These are phyloP conservation scores for Rhamnusium bicolor DNA, from an alignment of 2,888 invertebrate species.

Conservation along the genomic window DNA sequence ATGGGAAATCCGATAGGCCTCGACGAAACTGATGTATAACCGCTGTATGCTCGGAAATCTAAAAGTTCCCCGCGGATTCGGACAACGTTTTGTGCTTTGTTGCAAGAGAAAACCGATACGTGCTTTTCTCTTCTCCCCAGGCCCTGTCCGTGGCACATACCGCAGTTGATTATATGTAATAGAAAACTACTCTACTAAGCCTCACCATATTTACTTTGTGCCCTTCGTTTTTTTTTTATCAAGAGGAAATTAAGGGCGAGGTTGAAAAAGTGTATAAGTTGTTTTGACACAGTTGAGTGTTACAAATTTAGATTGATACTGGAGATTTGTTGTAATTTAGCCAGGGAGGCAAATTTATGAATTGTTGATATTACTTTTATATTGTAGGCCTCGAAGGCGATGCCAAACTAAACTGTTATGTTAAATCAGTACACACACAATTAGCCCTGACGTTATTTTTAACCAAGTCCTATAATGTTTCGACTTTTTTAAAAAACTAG, in stretches of 20 bases:
- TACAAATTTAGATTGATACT: too few species aligned
- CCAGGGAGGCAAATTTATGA: too few species aligned
- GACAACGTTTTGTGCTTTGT: slow-evolving; percentile 54
- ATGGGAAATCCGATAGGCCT: slow-evolving; percentile 46
- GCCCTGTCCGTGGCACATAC: neutral
- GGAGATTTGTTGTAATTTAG: too few species aligned
- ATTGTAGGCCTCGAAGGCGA: too few species aligned
- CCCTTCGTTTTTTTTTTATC: neutral
- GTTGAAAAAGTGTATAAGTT: neutral
- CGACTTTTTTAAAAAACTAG: too few species aligned
- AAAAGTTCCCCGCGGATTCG: slow-evolving; percentile 48
- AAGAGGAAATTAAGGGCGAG: slow-evolving; percentile 2
- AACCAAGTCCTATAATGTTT: too few species aligned
- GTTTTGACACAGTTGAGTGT: neutral
- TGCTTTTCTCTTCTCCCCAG: slow-evolving; percentile 9
- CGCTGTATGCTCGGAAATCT: slow-evolving; percentile 18
- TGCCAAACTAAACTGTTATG: too few species aligned
- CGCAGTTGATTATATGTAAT: slow-evolving; percentile 14
- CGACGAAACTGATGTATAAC: slow-evolving; percentile 38
- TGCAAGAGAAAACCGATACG: slow-evolving; percentile 47
- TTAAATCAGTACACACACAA: too few species aligned
- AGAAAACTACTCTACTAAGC: slow-evolving; percentile 15
- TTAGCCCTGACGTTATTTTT: too few species aligned
- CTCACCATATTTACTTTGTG: neutral
- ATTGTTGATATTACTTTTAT: too few species aligned